Percentiles rank a stretch among this genome's conserved stretches.
phyloP scores from a whole-genome alignment of 2,797 vertebrate species.

The Enoplosus armatus region DNA sequence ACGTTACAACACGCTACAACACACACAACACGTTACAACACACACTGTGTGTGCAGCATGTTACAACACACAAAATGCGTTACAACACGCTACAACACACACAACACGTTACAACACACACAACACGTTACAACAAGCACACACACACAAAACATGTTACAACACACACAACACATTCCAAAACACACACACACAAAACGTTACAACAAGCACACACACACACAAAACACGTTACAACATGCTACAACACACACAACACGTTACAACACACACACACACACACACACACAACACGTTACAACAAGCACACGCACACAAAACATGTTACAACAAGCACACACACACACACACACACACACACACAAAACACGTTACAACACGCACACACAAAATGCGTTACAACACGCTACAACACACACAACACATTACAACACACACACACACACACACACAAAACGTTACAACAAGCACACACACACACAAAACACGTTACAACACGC shows the following conservation, averaged over 20 bases:
- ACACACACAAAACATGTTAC: too few relatives aligned
- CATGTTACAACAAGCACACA: slow-evolving; percentile 70
- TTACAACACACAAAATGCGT: too few relatives aligned
- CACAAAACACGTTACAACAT: too few relatives aligned
- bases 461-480: too few relatives aligned
- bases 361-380: slow-evolving; percentile 77
- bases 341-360: slow-evolving; percentile 45
- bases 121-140: slow-evolving; percentile 63
- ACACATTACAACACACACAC: slow-evolving; percentile 66
- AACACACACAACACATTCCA: neutral
- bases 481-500: slow-evolving; percentile 70
- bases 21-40: too few relatives aligned
- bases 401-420: too few relatives aligned
- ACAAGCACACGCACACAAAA: too few relatives aligned
- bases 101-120: slow-evolving; percentile 57
- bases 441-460: too few relatives aligned
- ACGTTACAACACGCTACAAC: slow-evolving; percentile 65
- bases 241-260: too few relatives aligned
- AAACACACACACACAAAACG: slow-evolving; percentile 72
- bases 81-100: neutral
- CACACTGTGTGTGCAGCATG: too few relatives aligned
- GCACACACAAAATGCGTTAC: neutral
- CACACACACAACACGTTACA: slow-evolving; percentile 75
- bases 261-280: slow-evolving; percentile 71
- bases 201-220: slow-evolving; percentile 76